Percentiles rank a stretch among this genome's conserved stretches.
Conservation (phyloP, 2,888 invertebrate species). For the Sphaerophoria taeniata region DNA sequence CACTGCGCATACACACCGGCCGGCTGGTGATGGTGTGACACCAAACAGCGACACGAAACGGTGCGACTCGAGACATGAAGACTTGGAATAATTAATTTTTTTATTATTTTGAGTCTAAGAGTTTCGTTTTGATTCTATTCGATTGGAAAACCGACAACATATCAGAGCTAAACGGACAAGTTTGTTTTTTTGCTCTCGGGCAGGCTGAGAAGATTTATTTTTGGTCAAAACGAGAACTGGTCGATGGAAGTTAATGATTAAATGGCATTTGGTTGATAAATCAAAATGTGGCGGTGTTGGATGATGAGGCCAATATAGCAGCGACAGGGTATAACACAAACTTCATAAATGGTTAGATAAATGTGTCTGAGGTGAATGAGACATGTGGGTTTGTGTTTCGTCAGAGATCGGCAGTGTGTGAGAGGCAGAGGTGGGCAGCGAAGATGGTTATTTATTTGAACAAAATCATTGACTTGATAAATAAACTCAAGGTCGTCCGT, state of each 20-base stretch:
- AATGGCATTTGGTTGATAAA: conserved; percentile 68
- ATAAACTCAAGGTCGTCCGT: conserved; percentile 13
- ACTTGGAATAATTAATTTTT: conserved; percentile 58
- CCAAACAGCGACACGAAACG: neutral
- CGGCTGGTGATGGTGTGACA: neutral
- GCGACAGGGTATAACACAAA: conserved; percentile 2
- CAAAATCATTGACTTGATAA: conserved; percentile 5
- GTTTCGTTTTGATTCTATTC: conserved; percentile 29
- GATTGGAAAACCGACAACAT: conserved; percentile 47
- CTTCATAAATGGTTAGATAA: conserved; percentile 22
- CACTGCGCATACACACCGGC: conserved; percentile 39
- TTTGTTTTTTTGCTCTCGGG: conserved; percentile 25
- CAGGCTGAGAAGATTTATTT: conserved; percentile 54
- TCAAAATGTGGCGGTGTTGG: conserved; percentile 46
- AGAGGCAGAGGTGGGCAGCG: conserved; percentile 26
- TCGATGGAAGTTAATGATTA: conserved; percentile 41
- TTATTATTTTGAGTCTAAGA: conserved; percentile 64
- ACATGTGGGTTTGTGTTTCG: neutral
- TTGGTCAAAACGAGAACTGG: conserved; percentile 63
- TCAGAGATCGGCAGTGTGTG: neutral
- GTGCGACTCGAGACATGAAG: neutral
- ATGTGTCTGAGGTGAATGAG: conserved; percentile 40
- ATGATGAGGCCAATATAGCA: conserved; percentile 30
- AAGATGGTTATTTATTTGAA: conserved; percentile 27
- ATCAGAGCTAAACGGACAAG: conserved; percentile 43